Evolutionary conservation across 2,888 invertebrate species (phyloP), one percentile per base, ranked within the genome.

Genomic region (Stenotaenia linearis): DNA sequence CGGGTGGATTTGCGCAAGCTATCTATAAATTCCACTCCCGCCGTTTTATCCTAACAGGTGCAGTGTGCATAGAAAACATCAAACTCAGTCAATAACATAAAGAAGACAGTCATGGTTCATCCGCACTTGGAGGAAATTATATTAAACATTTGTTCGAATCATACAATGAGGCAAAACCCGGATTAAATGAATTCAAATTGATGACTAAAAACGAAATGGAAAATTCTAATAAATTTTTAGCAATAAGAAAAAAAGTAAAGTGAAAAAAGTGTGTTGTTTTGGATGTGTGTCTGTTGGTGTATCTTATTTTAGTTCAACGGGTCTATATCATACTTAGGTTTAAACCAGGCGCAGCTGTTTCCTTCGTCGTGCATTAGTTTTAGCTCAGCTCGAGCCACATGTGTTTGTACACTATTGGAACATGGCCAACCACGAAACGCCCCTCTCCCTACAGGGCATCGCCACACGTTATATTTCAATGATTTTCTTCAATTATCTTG

Each of bases 271-370:
- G 9, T 56, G 1, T 12, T 37, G 9, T 37, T 15, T 37, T 37
- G 37, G 1, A 15, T 15, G 37, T 9, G 10, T 37, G 15, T 56
- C n/a, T n/a, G n/a, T n/a, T n/a, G n/a, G n/a, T 56, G 56, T 56
- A 56, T 56, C 56, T 56, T 56, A 18, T 56, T 56, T 56, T 56
- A 56, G 56, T 56, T 56, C n/a, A 56, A n/a, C 56, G 56, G 56
- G 56, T 56, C 18, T 56, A 18, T 56, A 56, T 56, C 15, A 56
- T 56, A 56, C 56, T 15, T 23, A 56, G 56, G 56, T 56, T 56
- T 56, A 56, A 56, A 56, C 56, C 56, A 56, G 56, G 56, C 56
- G 56, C 56, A 56, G 56, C 56, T 56, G 56, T 56, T 56, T 56
- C 56, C 56, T 56, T 56, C 56, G 15, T 56, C 56, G 56, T 56